phyloP scores from a whole-genome alignment of 2,888 invertebrate species.

The Spialia ferax region DNA sequence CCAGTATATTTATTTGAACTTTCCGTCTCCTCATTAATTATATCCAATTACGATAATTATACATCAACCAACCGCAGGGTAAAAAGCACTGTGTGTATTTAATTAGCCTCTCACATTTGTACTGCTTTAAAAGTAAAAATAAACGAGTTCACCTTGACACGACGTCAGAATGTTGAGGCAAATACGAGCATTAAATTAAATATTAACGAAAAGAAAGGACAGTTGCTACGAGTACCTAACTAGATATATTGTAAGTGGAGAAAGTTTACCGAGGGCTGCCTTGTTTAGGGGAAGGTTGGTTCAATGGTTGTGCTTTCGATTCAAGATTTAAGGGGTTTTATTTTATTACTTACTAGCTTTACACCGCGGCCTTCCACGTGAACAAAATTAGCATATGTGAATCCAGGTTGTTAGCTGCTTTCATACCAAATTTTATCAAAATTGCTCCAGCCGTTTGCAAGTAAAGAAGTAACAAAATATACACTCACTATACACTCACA shows the following conservation, averaged over 20 bases:
- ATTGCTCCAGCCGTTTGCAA: too few species aligned
- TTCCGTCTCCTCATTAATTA: neutral
- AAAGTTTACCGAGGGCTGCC: neutral
- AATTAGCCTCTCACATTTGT: conserved; percentile 35
- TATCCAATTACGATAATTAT: conserved; percentile 16
- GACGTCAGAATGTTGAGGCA: conserved; percentile 29
- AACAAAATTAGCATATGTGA: too few species aligned
- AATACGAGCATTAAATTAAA: conserved; percentile 34
- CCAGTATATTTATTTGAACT: neutral
- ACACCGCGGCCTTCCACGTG: too few species aligned
- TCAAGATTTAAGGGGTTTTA: neutral
- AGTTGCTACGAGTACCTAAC: too few species aligned
- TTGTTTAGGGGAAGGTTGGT: too few species aligned
- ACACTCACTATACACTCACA: too few species aligned
- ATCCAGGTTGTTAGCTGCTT: too few species aligned
- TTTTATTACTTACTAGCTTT: neutral
- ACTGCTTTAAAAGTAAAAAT: conserved; percentile 34
- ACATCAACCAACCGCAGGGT: conserved; percentile 25
- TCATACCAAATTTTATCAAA: neutral
- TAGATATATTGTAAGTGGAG: conserved; percentile 14
- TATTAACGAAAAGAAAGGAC: conserved; percentile 26
- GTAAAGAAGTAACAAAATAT: too few species aligned
- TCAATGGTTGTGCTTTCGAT: conserved; percentile 3
- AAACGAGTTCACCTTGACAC: conserved; percentile 40
- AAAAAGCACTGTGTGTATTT: conserved; percentile 29